phyloP scores from a whole-genome alignment of 92 coral and sea anemone genomes.

The Bergia sp. region DNA sequence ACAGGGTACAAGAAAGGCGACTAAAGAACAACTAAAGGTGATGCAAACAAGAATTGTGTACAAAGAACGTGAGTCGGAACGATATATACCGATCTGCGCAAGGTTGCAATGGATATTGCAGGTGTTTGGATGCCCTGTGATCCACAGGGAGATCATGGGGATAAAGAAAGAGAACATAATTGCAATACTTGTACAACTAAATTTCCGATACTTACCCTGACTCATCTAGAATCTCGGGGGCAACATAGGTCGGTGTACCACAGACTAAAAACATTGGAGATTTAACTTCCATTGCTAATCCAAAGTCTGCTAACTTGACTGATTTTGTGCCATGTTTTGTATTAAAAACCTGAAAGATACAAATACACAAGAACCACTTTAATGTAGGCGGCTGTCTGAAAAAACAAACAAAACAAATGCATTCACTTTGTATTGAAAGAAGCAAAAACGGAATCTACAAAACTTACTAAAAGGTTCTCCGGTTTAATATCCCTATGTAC shows the following conservation, averaged over 20 bases:
- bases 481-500: constrained; percentile 99
- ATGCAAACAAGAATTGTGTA: no score
- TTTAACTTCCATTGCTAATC: constrained; percentile 83
- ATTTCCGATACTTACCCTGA: constrained; percentile 64
- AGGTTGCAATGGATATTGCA: no score
- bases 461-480: constrained; percentile 96
- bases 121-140: no score
- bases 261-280: constrained; percentile 87
- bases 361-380: background rate
- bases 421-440: background rate
- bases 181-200: background rate
- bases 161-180: background rate
- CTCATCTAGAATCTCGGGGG: constrained; percentile 91
- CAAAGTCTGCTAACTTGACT: constrained; percentile 91
- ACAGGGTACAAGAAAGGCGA: no score
- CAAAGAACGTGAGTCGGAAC: no score
- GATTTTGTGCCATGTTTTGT: constrained; percentile 69
- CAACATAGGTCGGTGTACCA: constrained; percentile 91
- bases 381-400: background rate
- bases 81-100: no score
- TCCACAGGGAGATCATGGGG: no score
- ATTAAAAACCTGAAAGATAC: constrained; percentile 70
- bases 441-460: background rate
- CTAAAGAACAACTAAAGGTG: no score
- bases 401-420: background rate